Evolutionary conservation across 2,113 vertebrate genomes (phyloP), one percentile per base, ranked within the genome.

Genomic region (Muscicapa adusta): DNA sequence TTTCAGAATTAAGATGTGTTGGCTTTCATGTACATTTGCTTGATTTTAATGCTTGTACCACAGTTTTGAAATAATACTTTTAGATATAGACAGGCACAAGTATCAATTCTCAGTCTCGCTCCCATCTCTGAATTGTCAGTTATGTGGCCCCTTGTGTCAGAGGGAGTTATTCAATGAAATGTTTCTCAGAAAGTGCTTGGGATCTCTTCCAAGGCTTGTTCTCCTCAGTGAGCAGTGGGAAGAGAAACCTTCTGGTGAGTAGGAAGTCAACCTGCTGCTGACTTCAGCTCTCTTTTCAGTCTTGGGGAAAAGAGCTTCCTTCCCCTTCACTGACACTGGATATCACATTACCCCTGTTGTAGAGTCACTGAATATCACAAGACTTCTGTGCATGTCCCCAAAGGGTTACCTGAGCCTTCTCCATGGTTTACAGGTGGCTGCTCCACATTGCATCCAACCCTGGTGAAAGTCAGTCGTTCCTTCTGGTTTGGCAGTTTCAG

Each of bases 201-300:
- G 57, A 72, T 85, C 40, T 45, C 4, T 85, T 94, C 54, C 45
- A 92, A 65, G 67, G 36, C 68, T 68, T 75, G 31, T 75, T 79
- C 60, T 75, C 53, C 76, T 74, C 5, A 1, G 20, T 25, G 54
- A 72, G 33, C 29, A 62, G 77, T 87, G 88, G 77, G 67, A 91
- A 81, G 87, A 78, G 36, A 72, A 78, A 79, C 57, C 79, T 95
- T 88, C 63, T 93, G 73, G 65, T 92, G 91, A 89, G 91, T 84
- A 84, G 91, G 91, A 94, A 87, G 70, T 82, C 66, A 72, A 31
- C 43, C 38, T 87, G 71, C 89, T 91, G 48, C 90, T 94, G 89
- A 72, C 87, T 95, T 87, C 19, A 89, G 73, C 79, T 71, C n/a
- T 74, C 63, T 78, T 42, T 33, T 78, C 77, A 85, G 62, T 82